phyloP scores from a whole-genome alignment of 1,140 invertebrate genomes.

The Battus philenor region DNA sequence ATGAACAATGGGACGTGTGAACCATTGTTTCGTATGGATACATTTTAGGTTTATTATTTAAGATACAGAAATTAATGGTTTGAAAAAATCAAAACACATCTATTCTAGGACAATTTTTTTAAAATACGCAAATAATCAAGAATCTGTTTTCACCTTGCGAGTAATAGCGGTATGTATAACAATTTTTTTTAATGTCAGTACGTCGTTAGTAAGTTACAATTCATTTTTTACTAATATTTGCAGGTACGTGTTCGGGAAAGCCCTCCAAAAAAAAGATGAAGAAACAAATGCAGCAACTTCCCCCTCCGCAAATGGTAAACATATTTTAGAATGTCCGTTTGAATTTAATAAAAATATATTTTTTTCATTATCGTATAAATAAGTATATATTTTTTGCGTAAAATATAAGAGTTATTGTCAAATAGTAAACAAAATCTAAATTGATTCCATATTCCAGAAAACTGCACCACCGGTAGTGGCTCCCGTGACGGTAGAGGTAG shows the following conservation, averaged over 20 bases:
- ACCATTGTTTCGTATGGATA: too few species aligned
- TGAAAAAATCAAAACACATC: too few species aligned
- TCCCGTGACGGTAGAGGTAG: slow-evolving; percentile 16
- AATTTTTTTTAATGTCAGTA: slow-evolving; percentile 8
- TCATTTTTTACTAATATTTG: slow-evolving; percentile 22
- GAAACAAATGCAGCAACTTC: slow-evolving; percentile 49
- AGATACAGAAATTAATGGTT: too few species aligned
- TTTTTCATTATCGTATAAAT: too few species aligned
- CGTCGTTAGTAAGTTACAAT: slow-evolving; percentile 1
- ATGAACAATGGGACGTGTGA: too few species aligned
- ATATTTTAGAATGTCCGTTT: too few species aligned
- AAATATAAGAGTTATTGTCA: too few species aligned
- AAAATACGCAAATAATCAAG: slow-evolving; percentile 10
- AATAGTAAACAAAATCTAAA: too few species aligned
- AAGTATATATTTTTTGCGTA: too few species aligned
- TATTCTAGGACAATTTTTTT: slow-evolving; percentile 13
- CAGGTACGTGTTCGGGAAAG: slow-evolving; percentile 55
- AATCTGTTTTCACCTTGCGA: slow-evolving; percentile 12
- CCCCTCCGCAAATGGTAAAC: slow-evolving; percentile 45
- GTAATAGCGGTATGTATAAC: slow-evolving; percentile 17
- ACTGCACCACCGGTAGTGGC: slow-evolving; percentile 23
- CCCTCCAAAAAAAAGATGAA: slow-evolving; percentile 70
- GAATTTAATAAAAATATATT: too few species aligned
- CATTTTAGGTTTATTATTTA: too few species aligned
- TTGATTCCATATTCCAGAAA: slow-evolving; percentile 24